These are phyloP conservation scores for Echinarachnius parma DNA, from an alignment of 53 echinoderm and acorn worm genomes.

Conservation along the genomic window DNA sequence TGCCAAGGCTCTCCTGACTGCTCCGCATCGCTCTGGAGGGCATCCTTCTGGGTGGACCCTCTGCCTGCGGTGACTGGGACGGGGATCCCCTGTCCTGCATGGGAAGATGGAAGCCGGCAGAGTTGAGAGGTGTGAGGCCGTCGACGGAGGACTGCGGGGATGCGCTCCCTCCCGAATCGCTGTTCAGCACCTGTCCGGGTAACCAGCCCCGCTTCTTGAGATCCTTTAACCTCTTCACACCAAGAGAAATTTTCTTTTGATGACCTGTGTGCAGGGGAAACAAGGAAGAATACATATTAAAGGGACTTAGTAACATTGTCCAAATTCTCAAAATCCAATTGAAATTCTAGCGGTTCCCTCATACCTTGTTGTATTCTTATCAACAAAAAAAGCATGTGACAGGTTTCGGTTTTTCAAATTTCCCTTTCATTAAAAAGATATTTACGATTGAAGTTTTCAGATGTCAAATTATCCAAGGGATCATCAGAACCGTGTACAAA, in stretches of 20 bases:
- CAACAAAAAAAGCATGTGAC: too few relatives aligned
- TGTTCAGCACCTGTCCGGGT: slow-evolving; percentile 58
- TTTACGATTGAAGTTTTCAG: too few relatives aligned
- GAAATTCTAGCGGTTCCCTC: too few relatives aligned
- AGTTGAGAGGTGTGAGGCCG: slow-evolving; percentile 60
- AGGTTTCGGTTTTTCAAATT: too few relatives aligned
- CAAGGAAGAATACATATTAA: too few relatives aligned
- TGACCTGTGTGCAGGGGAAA: slow-evolving; percentile 58
- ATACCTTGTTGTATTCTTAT: too few relatives aligned
- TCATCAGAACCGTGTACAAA: too few relatives aligned
- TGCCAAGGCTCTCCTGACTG: slow-evolving; percentile 88
- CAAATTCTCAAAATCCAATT: too few relatives aligned
- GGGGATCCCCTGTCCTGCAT: slow-evolving; percentile 49
- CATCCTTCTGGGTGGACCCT: slow-evolving; percentile 50
- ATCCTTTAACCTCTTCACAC: slow-evolving; percentile 79
- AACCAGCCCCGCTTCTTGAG: slow-evolving; percentile 76
- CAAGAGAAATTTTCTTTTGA: slow-evolving; percentile 90
- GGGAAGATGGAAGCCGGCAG: slow-evolving; percentile 41
- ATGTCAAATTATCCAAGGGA: too few relatives aligned
- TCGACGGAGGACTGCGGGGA: slow-evolving; percentile 80
- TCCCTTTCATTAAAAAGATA: too few relatives aligned
- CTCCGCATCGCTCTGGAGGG: slow-evolving; percentile 59
- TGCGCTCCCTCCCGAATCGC: slow-evolving; percentile 60
- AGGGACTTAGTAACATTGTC: too few relatives aligned
- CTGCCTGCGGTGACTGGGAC: slow-evolving; percentile 59